Base-by-base conservation (phyloP, 1,140 invertebrate species). In the Drepana arcuata region DNA sequence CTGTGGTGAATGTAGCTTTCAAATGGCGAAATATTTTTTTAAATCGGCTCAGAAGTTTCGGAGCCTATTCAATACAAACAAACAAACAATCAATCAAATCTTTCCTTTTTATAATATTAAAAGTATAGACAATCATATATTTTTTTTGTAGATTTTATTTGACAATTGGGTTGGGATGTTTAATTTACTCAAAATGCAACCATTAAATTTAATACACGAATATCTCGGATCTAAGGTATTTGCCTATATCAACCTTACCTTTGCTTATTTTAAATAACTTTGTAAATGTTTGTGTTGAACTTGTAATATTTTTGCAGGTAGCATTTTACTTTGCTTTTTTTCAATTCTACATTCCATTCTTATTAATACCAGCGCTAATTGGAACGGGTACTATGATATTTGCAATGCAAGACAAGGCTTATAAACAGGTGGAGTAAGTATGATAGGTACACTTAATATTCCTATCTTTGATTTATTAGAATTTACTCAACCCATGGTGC, bases 201-300 rank as follows among this genome's bases (percentile, higher is more conserved):
- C 49, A 11, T 21, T 52, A 5, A 24, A 52, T 25, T 29, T 52
- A 7, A 37, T 52, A 14, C 34, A 47, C 11, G 49, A 52, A 33
- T 52, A 52, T 27, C 37, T 52, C 15, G 49, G 49, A 14, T 33
- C 43, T 7, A 41, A 33, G 40, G 40, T 52, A 31, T 27, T 14
- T 27, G 2, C 18, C 5, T 15, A 42, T 18, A 6, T 25, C 9
- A 29, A 12, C 13, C 34, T 28, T 18, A 12, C 28, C 1, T 1
- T 12, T 24, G 10, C 30, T 32, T 10, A 28, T 12, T 28, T 3
- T 6, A 12, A 10, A 11, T 12, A 12, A 12, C 12, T 10, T 28
- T 12, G 10, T 11, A 11, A 28, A 0, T 10, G 12, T 16, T 7
- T 32, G 2, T 24, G 16, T 34, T 11, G n/a, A n/a, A n/a, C n/a